Evolutionary conservation across 2,797 vertebrate genomes (phyloP), one percentile per base, ranked within the genome.

Genomic region (Nothura maculosa): DNA sequence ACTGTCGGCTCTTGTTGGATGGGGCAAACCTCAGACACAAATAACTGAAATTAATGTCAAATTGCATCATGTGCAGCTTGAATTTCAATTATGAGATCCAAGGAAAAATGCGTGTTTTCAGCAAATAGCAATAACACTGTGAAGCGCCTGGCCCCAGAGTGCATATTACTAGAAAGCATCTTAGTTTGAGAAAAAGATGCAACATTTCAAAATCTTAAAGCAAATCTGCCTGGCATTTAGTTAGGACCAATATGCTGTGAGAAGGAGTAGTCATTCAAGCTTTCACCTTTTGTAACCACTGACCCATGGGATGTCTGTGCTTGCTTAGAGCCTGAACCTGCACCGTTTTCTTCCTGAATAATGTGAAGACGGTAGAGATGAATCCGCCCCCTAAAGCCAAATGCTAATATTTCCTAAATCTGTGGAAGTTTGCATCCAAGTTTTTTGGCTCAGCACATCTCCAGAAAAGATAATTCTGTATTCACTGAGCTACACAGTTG

Each of bases 21-120:
- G 70, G 92, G 79, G 73, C 83, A 90, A 96, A 85, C 55, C 81
- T 95, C 89, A 89, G 70, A 77, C 92, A 92, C 85, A 94, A 93
- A 92, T 95, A 95, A 94, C 85, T 38, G 68, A 92, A 95, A 92
- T 96, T 92, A 96, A 96, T 95, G 95, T 96, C 96, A 94, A 96
- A 95, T 91, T 93, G 72, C 86, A 96, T 97, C 96, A 94, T 86
- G 85, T 92, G 93, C 54, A 75, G 62, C 88, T 95, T 95, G 95
- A 94, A 97, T 97, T 96, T 95, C 95, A 94, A 92, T 97, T 95
- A 96, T 76, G 38, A 68, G 83, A 95, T 90, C 64, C 74, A 74
- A 91, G 84, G 70, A 57, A 93, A 95, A 92, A 94, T 82, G 85
- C 34, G 17, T 63, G 25, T 91, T 95, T 93, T 81, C 92, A 64